A percentile compares a stretch with the other conserved stretches of the same genome.
phyloP scores from a whole-genome alignment of 2,113 vertebrate genomes.

The Trichomycterus rosablanca region DNA sequence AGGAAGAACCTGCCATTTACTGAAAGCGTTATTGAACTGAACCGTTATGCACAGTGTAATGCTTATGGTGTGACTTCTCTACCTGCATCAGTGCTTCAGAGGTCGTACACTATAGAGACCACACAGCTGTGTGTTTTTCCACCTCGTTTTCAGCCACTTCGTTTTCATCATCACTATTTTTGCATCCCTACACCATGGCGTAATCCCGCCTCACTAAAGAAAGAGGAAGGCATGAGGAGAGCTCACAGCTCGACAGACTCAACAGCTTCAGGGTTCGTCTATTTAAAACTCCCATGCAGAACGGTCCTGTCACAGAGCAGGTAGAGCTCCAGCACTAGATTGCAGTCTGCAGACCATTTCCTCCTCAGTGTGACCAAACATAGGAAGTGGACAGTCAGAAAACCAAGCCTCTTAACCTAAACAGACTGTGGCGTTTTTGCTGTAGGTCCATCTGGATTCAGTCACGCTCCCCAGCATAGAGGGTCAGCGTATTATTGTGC shows the following conservation, averaged over 20 bases:
- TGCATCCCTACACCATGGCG: background rate
- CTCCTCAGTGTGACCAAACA: constrained; percentile 14
- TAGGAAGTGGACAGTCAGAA: too few species aligned
- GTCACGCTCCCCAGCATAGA: constrained; percentile 29
- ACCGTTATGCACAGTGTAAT: background rate
- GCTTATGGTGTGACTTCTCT: constrained; percentile 6
- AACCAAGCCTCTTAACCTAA: constrained; percentile 10
- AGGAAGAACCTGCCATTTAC: background rate
- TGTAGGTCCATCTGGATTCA: constrained; percentile 35
- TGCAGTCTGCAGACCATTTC: too few species aligned
- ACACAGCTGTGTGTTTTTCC: constrained; percentile 23
- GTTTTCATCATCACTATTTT: constrained; percentile 19
- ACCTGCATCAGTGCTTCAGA: background rate
- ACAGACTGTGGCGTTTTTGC: background rate
- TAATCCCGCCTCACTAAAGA: too few species aligned
- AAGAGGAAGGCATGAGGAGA: background rate
- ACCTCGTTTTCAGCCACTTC: background rate
- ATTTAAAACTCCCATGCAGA: too few species aligned
- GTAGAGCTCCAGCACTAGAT: too few species aligned
- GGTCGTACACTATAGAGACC: constrained; percentile 15
- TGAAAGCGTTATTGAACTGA: background rate
- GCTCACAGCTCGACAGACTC: constrained; percentile 5
- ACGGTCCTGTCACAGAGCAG: too few species aligned
- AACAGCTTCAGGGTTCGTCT: too few species aligned
- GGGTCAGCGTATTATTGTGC: too few species aligned